A percentile compares a stretch with the other conserved stretches of the same genome.
Evolutionary conservation across 2,888 invertebrate genomes (phyloP).

Genomic region (Diloba caeruleocephala): DNA sequence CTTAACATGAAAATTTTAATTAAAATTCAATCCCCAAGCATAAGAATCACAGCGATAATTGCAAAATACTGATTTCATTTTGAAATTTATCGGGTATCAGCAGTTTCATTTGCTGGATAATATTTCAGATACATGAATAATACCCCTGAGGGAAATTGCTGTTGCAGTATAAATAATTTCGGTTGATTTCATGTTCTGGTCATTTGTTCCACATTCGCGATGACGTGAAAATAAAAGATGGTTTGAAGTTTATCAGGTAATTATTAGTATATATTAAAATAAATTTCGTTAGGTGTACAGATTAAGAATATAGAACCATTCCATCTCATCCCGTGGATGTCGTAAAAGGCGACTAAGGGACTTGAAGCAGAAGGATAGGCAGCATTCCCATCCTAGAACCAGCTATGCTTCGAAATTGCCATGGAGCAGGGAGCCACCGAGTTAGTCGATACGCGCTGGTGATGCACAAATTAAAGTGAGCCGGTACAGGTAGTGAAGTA

Average conservation of each 20-base stretch:
- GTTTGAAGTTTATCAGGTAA: constrained; percentile 13
- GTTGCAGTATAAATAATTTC: constrained; percentile 40
- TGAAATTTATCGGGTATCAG: constrained; percentile 26
- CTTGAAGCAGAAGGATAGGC: no score
- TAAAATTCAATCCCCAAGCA: constrained; percentile 32
- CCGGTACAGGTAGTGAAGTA: no score
- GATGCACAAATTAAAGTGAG: no score
- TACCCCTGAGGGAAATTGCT: constrained; percentile 40
- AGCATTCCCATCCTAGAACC: no score
- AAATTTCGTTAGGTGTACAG: no score
- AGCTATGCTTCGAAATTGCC: no score
- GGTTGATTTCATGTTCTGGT: constrained; percentile 23
- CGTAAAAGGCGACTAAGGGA: no score
- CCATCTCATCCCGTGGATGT: no score
- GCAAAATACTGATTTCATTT: constrained; percentile 31
- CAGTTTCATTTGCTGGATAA: constrained; percentile 29
- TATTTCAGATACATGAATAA: constrained; percentile 40
- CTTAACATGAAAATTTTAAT: constrained; percentile 30
- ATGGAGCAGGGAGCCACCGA: no score
- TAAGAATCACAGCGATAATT: constrained; percentile 33
- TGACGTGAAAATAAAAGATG: constrained; percentile 29
- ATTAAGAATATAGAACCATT: no score
- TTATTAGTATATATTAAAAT: not conserved
- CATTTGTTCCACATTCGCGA: constrained; percentile 29
- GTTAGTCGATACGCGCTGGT: no score